These are phyloP conservation scores for Papio anubis DNA, from an alignment of 2,113 vertebrate species.

Conservation along the genomic window DNA sequence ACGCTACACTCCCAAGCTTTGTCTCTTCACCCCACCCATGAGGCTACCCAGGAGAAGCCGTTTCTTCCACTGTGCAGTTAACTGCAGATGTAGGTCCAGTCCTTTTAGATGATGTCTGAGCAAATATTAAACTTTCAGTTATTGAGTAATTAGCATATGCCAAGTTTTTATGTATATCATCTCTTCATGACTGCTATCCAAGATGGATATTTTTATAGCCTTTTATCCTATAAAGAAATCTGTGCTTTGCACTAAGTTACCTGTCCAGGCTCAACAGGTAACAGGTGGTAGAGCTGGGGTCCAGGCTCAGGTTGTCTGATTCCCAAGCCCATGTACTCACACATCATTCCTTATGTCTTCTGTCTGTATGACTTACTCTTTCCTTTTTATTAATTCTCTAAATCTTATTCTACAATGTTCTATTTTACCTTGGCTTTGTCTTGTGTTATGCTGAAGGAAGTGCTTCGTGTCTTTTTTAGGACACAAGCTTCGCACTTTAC, in stretches of 20 bases:
- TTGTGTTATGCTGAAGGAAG: not conserved
- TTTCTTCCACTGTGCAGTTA: not conserved
- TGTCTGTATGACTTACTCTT: not conserved
- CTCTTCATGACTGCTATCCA: not conserved
- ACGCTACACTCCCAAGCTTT: accelerated
- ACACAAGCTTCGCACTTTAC: not conserved
- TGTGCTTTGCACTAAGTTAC: not conserved
- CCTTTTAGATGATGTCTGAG: not conserved
- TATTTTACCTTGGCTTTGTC: not conserved
- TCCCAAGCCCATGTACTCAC: not conserved
- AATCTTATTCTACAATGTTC: not conserved
- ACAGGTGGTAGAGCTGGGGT: not conserved
- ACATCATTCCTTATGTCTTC: not conserved
- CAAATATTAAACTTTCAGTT: not conserved
- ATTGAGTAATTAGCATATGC: not conserved
- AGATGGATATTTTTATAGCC: not conserved
- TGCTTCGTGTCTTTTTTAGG: not conserved
- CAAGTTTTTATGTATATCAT: not conserved
- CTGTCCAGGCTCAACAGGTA: not conserved
- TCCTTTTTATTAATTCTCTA: not conserved
- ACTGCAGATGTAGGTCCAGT: not conserved
- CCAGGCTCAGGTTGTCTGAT: not conserved
- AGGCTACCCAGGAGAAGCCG: not conserved
- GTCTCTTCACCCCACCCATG: accelerated
- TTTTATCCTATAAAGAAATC: not conserved